Evolutionary conservation across 2,888 invertebrate genomes (phyloP), one percentile per base, ranked within the genome.

Genomic region (Flabesymbios commensalis): DNA sequence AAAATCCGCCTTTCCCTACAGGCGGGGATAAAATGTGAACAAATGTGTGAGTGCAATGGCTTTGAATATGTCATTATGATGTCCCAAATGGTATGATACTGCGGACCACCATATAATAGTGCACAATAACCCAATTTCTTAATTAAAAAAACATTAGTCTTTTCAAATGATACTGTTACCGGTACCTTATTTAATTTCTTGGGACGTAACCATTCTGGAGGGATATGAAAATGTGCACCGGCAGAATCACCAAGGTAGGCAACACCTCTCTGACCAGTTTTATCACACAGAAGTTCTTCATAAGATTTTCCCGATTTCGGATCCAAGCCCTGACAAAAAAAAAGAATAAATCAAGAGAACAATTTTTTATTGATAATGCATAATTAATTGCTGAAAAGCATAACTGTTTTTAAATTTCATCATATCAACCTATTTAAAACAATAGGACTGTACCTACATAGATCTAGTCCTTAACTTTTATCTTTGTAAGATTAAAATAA

Each of bases 181-280:
- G 17, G 65, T 60, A 82, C 83, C 69, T 72, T 66, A 39, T 72
- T 70, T n/a, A 80, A 69, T 3, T 76, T 72, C 19, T 72, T 70
- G 2, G 84, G 78, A 65, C 83, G 82, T 24, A 85, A 62, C 82
- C 82, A 86, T 31, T 83, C 75, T 56, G 81, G 77, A 1, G 86
- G 85, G 53, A 85, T 77, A 67, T 85, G 85, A 65, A 86, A 86
- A 73, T 86, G 85, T 1, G 85, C 85, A 5, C 84, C 82, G 22
- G 85, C 80, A 1, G 86, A 86, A 73, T 86, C 86, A 1, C 83
- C 83, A 10, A 83, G 70, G 1, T 78, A 74, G 2, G 77, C 77
- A 2, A 83, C 64, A 3, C 83, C 83, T n/a, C 74, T 66, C 0
- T 71, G 73, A n/a, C 69, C 67, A 0, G 75, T 75, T 3, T 71